Base-by-base conservation (phyloP, 2,888 invertebrate species). In the Epistrophe eligans region DNA sequence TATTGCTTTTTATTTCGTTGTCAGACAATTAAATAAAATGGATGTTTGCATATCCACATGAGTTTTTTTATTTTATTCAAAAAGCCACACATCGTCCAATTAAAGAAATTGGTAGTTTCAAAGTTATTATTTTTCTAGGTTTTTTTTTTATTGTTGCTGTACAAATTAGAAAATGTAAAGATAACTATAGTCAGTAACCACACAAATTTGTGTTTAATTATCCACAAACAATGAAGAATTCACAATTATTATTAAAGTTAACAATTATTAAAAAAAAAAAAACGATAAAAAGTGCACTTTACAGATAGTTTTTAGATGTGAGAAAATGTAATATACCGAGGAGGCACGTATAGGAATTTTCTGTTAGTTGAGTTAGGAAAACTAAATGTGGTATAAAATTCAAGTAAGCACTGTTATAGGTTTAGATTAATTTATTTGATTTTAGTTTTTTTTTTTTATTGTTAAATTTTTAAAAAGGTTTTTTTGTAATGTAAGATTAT, bases 131-230 rank as follows among this genome's bases (percentile, higher is more conserved):
- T 45, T 64, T 24, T 40, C 2, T n/a, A 38, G 7, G 19, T 19
- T 60, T 40, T 45, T 28, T 2, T 9, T 17, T 43, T 45, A n/a
- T 1, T 28, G 1, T 15, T 6, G 24, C 3, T 38, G 6, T 38
- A n/a, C 43, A 64, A 64, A 45, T 64, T 64, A 64, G n/a, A 45
- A 64, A 62, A 43, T 64, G 9, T 52, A 40, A 60, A 60, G 60
- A 60, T 60, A 60, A 40, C 60, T 38, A 32, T 7, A 35, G 35
- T 35, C 35, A 60, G 62, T 62, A 45, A 64, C 43, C 64, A 64
- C 45, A 45, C 45, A 64, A 45, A 64, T 24, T 64, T 64, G 64
- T 64, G 64, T 64, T 64, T 45, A 64, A 45, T 45, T 64, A 64
- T 64, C 43, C 64, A 64, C 64, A 64, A 64, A 64, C 43, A 64